These are phyloP conservation scores for Blennius ocellaris DNA, from an alignment of 2,113 vertebrate genomes.

Conservation along the genomic window DNA sequence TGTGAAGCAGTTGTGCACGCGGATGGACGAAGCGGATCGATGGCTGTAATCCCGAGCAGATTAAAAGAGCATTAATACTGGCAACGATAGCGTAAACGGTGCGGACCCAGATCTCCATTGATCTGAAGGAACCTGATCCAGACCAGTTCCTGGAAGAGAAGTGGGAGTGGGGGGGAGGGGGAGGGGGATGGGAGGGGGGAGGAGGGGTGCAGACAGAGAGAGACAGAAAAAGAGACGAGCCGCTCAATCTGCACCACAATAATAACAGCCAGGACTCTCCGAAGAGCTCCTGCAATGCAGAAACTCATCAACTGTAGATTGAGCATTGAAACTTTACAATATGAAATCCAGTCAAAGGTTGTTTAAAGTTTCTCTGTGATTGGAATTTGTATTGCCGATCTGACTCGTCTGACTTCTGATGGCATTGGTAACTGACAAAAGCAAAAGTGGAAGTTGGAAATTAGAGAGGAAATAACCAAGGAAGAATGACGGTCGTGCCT, in stretches of 20 bases:
- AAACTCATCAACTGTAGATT: too few relatives aligned
- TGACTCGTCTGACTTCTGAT: too few relatives aligned
- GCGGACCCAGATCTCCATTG: slow-evolving; percentile 76
- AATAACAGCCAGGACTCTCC: neutral
- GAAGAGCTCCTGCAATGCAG: too few relatives aligned
- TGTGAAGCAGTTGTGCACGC: slow-evolving; percentile 15
- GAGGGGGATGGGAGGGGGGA: neutral
- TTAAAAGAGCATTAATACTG: slow-evolving; percentile 82
- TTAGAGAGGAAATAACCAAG: too few relatives aligned
- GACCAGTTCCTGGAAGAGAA: slow-evolving; percentile 74
- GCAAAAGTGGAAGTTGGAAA: too few relatives aligned
- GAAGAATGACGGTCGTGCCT: too few relatives aligned
- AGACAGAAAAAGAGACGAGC: neutral
- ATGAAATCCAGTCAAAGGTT: neutral
- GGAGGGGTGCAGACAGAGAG: slow-evolving; percentile 17
- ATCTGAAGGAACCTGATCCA: slow-evolving; percentile 79
- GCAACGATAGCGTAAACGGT: slow-evolving; percentile 77
- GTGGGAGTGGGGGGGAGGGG: neutral
- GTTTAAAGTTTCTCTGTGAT: too few relatives aligned
- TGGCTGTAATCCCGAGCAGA: slow-evolving; percentile 79
- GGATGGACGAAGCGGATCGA: slow-evolving; percentile 70
- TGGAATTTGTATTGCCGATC: too few relatives aligned
- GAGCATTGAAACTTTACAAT: too few relatives aligned
- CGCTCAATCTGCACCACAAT: slow-evolving; percentile 3
- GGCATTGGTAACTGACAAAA: too few relatives aligned